Conservation (phyloP, 2,113 vertebrate species). For the Larimichthys polyactis region DNA sequence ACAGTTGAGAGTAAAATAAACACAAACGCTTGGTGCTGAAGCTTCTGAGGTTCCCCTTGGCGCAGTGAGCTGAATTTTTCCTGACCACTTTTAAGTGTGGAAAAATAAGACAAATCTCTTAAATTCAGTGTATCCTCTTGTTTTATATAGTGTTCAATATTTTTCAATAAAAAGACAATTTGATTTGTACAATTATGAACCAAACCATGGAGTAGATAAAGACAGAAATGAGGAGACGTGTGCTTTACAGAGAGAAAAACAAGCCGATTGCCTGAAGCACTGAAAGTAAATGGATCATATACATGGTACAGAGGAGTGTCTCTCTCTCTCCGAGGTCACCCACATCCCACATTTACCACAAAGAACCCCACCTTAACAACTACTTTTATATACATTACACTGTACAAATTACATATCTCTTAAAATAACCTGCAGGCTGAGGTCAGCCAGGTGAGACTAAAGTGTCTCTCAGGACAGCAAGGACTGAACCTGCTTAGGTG, state of each 20-base stretch:
- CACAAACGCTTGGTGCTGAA: constrained; percentile 25
- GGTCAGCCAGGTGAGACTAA: neutral
- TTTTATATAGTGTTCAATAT: constrained; percentile 40
- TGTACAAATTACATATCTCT: constrained; percentile 46
- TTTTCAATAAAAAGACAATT: constrained; percentile 35
- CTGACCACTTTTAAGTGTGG: constrained; percentile 7
- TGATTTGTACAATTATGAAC: constrained; percentile 31
- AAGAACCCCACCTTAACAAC: constrained; percentile 43
- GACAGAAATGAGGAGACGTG: neutral
- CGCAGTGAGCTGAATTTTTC: neutral
- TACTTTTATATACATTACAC: constrained; percentile 50
- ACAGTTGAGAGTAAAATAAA: constrained; percentile 46
- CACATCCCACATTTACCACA: constrained; percentile 46
- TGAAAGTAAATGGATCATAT: constrained; percentile 28
- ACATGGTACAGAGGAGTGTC: constrained; percentile 34
- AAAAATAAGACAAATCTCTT: constrained; percentile 37
- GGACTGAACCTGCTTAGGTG: constrained; percentile 93
- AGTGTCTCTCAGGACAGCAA: constrained; percentile 87
- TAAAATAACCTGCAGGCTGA: constrained; percentile 44
- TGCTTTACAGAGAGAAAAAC: constrained; percentile 33
- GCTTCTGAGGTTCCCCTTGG: constrained; percentile 27
- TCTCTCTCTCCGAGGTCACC: constrained; percentile 50
- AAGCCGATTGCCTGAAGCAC: neutral
- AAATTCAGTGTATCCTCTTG: constrained; percentile 3
- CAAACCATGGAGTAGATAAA: constrained; percentile 9